phyloP scores from a whole-genome alignment of 2,797 vertebrate species.

The Zenarchopterus dispar region DNA sequence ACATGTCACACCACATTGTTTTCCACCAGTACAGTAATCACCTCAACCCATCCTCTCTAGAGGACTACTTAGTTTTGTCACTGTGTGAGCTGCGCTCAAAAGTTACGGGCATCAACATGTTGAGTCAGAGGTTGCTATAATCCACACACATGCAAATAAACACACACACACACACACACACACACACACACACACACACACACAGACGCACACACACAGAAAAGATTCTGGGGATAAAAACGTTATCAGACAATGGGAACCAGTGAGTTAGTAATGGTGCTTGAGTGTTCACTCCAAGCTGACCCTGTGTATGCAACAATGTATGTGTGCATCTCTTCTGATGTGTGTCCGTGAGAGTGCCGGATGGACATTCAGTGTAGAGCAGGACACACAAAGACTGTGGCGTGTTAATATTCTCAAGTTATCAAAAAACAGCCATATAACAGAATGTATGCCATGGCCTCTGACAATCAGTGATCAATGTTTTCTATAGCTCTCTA shows the following conservation, averaged over 20 bases:
- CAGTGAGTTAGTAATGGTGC: constrained; percentile 49
- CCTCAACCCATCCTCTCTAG: constrained; percentile 28
- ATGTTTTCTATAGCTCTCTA: constrained; percentile 85
- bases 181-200: background rate
- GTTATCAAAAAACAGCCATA: constrained; percentile 77
- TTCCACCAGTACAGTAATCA: constrained; percentile 30
- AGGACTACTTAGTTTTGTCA: constrained; percentile 11
- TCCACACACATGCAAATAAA: background rate
- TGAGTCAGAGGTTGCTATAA: constrained; percentile 15
- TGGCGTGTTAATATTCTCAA: constrained; percentile 77
- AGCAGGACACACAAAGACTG: constrained; percentile 86
- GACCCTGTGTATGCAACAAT: constrained; percentile 64
- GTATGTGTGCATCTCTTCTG: constrained; percentile 48
- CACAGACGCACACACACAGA: background rate
- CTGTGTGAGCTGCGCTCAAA: constrained; percentile 22
- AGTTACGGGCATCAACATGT: constrained; percentile 19
- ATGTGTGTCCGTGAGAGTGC: constrained; percentile 76
- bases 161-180: background rate
- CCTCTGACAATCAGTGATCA: constrained; percentile 88
- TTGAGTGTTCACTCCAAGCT: constrained; percentile 55
- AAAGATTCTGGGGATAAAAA: constrained; percentile 56
- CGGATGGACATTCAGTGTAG: constrained; percentile 83
- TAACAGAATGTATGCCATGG: constrained; percentile 88
- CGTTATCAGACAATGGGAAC: constrained; percentile 39
- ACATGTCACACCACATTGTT: constrained; percentile 54